phyloP scores from a whole-genome alignment of 2,113 vertebrate genomes.

The Smithornis capensis region DNA sequence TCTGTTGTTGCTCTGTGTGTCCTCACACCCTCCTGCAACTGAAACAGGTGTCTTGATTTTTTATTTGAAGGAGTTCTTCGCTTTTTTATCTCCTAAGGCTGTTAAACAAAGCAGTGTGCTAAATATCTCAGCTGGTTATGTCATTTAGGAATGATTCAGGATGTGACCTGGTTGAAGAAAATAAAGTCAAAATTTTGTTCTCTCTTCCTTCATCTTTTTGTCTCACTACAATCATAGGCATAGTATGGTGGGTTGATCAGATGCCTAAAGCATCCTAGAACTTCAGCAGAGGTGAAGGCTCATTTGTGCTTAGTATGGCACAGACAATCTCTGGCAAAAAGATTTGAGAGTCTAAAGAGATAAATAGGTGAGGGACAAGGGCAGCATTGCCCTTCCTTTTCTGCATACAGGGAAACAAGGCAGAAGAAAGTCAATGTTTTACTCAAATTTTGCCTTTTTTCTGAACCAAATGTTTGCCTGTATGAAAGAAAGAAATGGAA shows the following conservation, averaged over 20 bases:
- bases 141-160: background rate
- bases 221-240: background rate
- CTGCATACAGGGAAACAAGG: background rate
- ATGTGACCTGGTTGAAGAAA: background rate
- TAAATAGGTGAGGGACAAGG: background rate
- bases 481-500: background rate
- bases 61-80: background rate
- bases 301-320: background rate
- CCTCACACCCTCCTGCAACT: background rate
- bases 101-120: background rate
- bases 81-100: background rate
- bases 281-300: background rate
- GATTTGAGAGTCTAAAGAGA: background rate
- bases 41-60: background rate
- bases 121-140: background rate
- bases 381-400: background rate
- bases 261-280: background rate
- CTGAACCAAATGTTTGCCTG: background rate
- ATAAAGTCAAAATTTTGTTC: background rate
- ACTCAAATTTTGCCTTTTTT: background rate
- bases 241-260: background rate
- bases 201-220: background rate
- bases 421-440: background rate
- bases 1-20: accelerated
- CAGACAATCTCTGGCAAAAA: background rate